Evolutionary conservation across 2,888 invertebrate genomes (phyloP).

Genomic region (Gisinianus flammeolus): DNA sequence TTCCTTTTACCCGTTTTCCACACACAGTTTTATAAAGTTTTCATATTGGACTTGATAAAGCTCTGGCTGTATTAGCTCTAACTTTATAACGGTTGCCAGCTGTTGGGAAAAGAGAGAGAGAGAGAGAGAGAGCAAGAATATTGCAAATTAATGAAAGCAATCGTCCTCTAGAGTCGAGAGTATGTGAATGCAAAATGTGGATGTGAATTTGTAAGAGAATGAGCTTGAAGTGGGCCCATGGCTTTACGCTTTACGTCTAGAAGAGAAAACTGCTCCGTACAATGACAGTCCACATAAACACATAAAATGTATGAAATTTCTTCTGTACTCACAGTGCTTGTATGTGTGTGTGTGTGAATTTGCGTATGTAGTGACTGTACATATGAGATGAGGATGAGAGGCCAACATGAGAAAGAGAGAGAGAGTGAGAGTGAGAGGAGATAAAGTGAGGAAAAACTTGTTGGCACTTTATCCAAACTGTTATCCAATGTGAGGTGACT

Average conservation of each 20-base stretch:
- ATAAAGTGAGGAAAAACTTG: constrained; percentile 2
- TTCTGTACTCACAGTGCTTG: no score
- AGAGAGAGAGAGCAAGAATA: not conserved
- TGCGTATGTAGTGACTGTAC: no score
- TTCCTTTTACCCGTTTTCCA: no score
- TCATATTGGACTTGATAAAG: no score
- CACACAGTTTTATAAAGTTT: no score
- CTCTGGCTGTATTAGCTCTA: no score
- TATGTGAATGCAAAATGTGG: no score
- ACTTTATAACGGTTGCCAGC: not conserved
- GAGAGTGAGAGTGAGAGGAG: not conserved
- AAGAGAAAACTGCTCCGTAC: not conserved
- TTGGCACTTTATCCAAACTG: constrained; percentile 7
- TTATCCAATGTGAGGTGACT: constrained; percentile 3
- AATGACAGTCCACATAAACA: no score
- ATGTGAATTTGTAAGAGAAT: no score
- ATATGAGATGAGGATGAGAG: not conserved
- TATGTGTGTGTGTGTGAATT: no score
- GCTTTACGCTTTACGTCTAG: not conserved
- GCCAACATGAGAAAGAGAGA: not conserved
- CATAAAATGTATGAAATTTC: no score
- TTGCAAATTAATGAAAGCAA: not conserved
- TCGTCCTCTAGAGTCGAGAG: not conserved
- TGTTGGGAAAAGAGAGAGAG: not conserved
- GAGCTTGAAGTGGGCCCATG: not conserved